Conservation (phyloP, 1,140 invertebrate species). For the Eurosta solidaginis region DNA sequence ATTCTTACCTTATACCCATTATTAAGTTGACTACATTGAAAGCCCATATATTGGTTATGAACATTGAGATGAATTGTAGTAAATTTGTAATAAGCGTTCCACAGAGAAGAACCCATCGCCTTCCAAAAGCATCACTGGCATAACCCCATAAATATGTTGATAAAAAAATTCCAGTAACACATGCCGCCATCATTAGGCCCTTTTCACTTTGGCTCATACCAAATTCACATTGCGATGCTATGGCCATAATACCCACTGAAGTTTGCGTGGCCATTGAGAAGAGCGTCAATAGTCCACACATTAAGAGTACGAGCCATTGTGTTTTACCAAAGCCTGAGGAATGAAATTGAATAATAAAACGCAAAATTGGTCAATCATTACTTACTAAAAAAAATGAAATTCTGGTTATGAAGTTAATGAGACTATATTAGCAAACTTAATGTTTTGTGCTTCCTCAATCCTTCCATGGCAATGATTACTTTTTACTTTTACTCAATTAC, state of each 20-base stretch:
- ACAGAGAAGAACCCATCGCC: slow-evolving; percentile 60
- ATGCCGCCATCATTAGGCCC: slow-evolving; percentile 56
- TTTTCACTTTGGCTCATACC: slow-evolving; percentile 52
- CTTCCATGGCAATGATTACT: too few relatives aligned
- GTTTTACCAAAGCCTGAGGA: slow-evolving; percentile 63
- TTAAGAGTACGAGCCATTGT: slow-evolving; percentile 63
- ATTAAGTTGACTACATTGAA: slow-evolving; percentile 64
- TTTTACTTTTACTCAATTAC: too few relatives aligned
- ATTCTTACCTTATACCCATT: slow-evolving; percentile 63
- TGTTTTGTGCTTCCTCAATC: too few relatives aligned
- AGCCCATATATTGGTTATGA: slow-evolving; percentile 63
- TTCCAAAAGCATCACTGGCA: slow-evolving; percentile 62
- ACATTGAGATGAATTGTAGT: slow-evolving; percentile 60
- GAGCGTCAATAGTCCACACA: slow-evolving; percentile 50
- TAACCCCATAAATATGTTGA: slow-evolving; percentile 64
- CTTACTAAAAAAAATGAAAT: too few relatives aligned
- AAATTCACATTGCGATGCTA: slow-evolving; percentile 60
- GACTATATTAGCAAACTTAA: too few relatives aligned
- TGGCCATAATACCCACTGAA: slow-evolving; percentile 50
- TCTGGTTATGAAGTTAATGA: too few relatives aligned
- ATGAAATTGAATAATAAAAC: background rate
- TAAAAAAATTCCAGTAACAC: slow-evolving; percentile 57
- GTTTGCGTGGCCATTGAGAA: slow-evolving; percentile 49
- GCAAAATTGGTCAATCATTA: too few relatives aligned
- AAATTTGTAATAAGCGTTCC: slow-evolving; percentile 47